These are phyloP conservation scores for Hipposideros armiger DNA, from an alignment of 2,113 vertebrate genomes.

Conservation along the genomic window DNA sequence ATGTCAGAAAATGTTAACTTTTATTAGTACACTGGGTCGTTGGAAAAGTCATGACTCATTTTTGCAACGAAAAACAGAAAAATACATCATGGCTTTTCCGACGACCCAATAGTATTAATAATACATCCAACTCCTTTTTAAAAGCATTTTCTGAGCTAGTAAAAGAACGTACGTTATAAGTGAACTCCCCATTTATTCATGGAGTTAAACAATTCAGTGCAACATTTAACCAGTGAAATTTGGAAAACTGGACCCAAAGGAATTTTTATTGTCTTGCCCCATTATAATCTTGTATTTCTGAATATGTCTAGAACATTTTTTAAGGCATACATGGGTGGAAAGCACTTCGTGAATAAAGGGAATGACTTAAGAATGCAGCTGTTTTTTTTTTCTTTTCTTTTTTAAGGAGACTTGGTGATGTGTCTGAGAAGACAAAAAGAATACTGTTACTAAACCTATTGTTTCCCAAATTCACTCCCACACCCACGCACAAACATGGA, in stretches of 20 bases:
- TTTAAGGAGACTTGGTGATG: neutral
- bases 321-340: slow-evolving; percentile 50
- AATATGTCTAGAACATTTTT: slow-evolving; percentile 7
- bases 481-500: neutral
- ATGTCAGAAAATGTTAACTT: slow-evolving; percentile 15
- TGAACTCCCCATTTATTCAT: neutral
- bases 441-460: slow-evolving; percentile 55
- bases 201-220: slow-evolving; percentile 6
- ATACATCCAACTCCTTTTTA: neutral
- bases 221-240: slow-evolving; percentile 34
- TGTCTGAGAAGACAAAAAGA: slow-evolving; percentile 64
- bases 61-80: too few relatives aligned
- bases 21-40: neutral
- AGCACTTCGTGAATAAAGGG: slow-evolving; percentile 43
- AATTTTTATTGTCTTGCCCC: slow-evolving; percentile 39
- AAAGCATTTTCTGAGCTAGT: neutral
- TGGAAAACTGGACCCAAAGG: slow-evolving; percentile 21
- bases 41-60: too few relatives aligned
- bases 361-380: slow-evolving; percentile 49
- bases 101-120: neutral
- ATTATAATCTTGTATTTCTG: slow-evolving; percentile 42
- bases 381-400: neutral
- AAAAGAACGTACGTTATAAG: neutral
- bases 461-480: slow-evolving; percentile 51
- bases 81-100: too few relatives aligned